These are phyloP conservation scores for Mormyrops boulengeri DNA, from an alignment of 2,797 vertebrate genomes.

Conservation along the genomic window DNA sequence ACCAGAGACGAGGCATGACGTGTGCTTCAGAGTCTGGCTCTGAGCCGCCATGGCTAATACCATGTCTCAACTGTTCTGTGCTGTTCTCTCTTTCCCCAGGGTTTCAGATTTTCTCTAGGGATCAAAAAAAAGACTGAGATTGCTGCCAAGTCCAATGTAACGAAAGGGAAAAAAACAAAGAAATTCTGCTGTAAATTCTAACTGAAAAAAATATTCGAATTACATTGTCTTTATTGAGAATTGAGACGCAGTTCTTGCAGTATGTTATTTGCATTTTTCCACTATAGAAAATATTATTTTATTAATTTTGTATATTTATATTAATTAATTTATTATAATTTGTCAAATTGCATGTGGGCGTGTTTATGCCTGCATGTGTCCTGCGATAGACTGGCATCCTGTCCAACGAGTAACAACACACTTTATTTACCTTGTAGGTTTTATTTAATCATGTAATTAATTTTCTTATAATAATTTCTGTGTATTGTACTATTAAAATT, in stretches of 20 bases:
- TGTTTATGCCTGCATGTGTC: not conserved
- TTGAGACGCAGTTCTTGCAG: not conserved
- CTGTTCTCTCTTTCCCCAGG: constrained; percentile 35
- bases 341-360: not conserved
- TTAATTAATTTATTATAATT: not conserved
- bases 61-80: constrained; percentile 30
- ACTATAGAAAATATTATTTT: not conserved
- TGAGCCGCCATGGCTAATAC: constrained; percentile 31
- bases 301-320: too few relatives aligned
- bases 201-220: constrained; percentile 21
- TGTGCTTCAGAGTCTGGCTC: not conserved
- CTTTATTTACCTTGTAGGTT: not conserved
- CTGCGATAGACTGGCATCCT: not conserved
- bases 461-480: not conserved
- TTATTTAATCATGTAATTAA: not conserved
- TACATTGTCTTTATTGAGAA: constrained; percentile 27
- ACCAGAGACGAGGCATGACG: not conserved
- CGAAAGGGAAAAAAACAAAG: constrained; percentile 22
- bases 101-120: constrained; percentile 24
- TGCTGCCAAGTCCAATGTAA: constrained; percentile 24
- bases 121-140: constrained; percentile 40
- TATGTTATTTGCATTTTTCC: not conserved
- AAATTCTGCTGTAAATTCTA: constrained; percentile 30
- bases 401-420: not conserved
- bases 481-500: not conserved